phyloP scores from a whole-genome alignment of 2,797 vertebrate species.

The Anabas testudineus region DNA sequence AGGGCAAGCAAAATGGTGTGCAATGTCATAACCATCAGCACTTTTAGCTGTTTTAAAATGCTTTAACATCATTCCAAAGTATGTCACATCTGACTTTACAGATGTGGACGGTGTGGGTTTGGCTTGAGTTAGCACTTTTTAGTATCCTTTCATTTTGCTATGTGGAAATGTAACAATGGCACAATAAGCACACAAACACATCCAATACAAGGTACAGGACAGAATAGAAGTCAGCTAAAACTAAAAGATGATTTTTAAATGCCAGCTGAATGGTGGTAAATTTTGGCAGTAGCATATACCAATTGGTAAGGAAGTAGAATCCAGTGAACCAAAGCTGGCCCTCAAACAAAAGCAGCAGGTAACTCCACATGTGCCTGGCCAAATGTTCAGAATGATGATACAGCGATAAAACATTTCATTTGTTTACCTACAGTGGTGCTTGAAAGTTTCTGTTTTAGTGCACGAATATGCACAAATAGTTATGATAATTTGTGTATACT shows the following conservation, averaged over 20 bases:
- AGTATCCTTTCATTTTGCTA: constrained; percentile 21
- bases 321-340: background rate
- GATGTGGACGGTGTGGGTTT: background rate
- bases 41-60: constrained; percentile 18
- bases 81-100: constrained; percentile 33
- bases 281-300: too few species aligned
- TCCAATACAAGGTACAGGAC: too few species aligned
- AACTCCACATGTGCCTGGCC: too few species aligned
- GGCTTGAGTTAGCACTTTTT: constrained; percentile 28
- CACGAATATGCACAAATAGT: too few species aligned
- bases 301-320: background rate
- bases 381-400: too few species aligned
- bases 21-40: constrained; percentile 41
- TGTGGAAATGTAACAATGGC: constrained; percentile 13
- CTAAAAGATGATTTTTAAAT: too few species aligned
- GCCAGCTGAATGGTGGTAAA: background rate
- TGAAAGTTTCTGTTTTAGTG: too few species aligned
- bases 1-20: constrained; percentile 27
- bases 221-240: too few species aligned
- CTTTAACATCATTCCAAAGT: constrained; percentile 19
- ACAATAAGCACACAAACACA: constrained; percentile 2
- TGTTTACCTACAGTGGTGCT: too few species aligned
- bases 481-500: too few species aligned
- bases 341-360: too few species aligned
- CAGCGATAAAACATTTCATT: too few species aligned